phyloP scores from a whole-genome alignment of 37 sponge, comb jelly and placozoan genomes.

The Ephydatia muelleri region DNA sequence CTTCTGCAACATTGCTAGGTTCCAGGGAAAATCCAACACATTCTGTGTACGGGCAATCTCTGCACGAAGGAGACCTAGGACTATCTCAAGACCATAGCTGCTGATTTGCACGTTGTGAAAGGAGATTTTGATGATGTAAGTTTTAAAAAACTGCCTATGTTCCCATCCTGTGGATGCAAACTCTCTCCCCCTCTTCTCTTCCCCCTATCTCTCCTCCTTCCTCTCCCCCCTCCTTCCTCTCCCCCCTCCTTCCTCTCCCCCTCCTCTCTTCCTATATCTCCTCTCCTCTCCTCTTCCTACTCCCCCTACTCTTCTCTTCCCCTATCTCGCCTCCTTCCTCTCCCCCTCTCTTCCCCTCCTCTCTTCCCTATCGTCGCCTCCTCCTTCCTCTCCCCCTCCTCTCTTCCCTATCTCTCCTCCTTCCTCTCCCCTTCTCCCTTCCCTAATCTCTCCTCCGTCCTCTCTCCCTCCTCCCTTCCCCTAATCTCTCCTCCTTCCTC shows the following conservation, averaged over 20 bases:
- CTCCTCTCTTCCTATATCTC: neutral
- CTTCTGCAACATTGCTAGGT: too few relatives aligned
- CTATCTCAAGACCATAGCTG: slow-evolving; percentile 95
- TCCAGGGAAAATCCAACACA: slow-evolving; percentile 98
- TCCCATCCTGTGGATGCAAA: too few relatives aligned
- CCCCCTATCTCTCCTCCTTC: neutral
- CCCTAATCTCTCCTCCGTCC: too few relatives aligned
- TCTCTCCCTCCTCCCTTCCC: too few relatives aligned
- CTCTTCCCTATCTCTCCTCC: neutral
- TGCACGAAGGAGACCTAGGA: slow-evolving; percentile 93
- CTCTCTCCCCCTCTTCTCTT: neutral
- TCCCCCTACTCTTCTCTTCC: too few relatives aligned
- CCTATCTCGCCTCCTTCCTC: neutral
- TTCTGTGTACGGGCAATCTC: slow-evolving; percentile 98
- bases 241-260: neutral
- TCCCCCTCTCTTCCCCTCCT: neutral
- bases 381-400: slow-evolving; percentile 23
- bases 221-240: neutral
- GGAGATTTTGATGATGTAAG: slow-evolving; percentile 98
- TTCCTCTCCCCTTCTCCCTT: neutral
- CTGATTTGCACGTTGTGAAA: slow-evolving; percentile 92
- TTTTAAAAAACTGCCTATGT: neutral
- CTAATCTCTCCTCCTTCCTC: too few relatives aligned
- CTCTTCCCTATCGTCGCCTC: slow-evolving; percentile 54
- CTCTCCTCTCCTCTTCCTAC: neutral